Conservation (phyloP, 1,140 invertebrate genomes). For the Aphis craccivora region DNA sequence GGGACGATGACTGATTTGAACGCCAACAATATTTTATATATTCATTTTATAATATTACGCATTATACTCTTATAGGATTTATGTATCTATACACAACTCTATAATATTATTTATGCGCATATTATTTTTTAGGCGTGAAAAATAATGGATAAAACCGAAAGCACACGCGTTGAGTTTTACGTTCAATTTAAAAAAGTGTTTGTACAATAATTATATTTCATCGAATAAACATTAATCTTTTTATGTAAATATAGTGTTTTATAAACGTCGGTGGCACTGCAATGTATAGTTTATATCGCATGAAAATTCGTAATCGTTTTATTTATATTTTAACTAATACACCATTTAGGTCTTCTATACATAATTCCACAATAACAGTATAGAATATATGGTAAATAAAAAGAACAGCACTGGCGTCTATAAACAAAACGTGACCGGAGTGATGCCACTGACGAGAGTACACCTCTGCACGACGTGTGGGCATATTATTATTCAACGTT, state of each 20-base stretch:
- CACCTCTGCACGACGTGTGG: slow-evolving; percentile 53
- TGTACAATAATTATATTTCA: slow-evolving; percentile 8
- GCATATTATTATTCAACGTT: slow-evolving; percentile 51
- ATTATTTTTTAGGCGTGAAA: neutral
- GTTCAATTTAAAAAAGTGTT: neutral
- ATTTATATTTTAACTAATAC: slow-evolving; percentile 7
- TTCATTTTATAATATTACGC: neutral
- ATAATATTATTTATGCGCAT: neutral
- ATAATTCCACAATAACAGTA: neutral
- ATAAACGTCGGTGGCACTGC: neutral
- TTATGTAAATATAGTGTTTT: slow-evolving; percentile 20
- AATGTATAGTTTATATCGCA: neutral
- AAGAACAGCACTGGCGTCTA: neutral
- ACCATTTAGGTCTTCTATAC: neutral
- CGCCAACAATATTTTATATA: neutral
- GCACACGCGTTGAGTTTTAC: neutral
- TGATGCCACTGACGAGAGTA: slow-evolving; percentile 46
- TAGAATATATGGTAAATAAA: slow-evolving; percentile 3
- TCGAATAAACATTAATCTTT: slow-evolving; percentile 19
- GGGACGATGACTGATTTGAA: neutral
- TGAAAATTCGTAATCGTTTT: neutral
- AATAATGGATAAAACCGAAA: neutral
- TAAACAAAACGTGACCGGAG: slow-evolving; percentile 45
- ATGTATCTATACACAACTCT: neutral
- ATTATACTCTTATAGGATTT: neutral